Conservation (phyloP, 2,113 vertebrate species). For the Raja brachyura region DNA sequence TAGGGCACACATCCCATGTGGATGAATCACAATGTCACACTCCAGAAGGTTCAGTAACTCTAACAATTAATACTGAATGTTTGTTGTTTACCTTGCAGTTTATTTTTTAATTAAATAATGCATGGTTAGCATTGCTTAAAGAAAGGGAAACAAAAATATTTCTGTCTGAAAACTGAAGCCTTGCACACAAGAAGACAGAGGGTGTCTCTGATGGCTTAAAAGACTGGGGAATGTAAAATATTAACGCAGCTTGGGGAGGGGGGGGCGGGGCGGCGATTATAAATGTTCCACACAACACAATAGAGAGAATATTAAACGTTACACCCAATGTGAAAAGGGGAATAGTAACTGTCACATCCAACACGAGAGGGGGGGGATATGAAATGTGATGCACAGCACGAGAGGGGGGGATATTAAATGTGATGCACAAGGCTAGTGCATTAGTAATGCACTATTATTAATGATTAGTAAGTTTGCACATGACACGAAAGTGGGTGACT, state of each 20-base stretch:
- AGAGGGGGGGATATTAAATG: background rate
- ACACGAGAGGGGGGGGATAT: background rate
- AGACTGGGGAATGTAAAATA: background rate
- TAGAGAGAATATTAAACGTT: background rate
- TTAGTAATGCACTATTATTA: no score
- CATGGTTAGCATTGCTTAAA: conserved; percentile 35
- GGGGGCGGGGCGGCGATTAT: background rate
- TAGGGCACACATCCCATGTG: conserved; percentile 38
- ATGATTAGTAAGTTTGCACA: no score
- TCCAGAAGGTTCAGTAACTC: conserved; percentile 39
- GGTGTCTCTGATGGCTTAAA: background rate
- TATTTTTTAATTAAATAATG: conserved; percentile 34
- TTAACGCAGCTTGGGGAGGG: background rate
- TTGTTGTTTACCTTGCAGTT: conserved; percentile 38
- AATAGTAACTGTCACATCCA: background rate
- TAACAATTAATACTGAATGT: conserved; percentile 39
- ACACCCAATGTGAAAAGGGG: background rate
- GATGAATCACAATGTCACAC: conserved; percentile 38
- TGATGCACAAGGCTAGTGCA: background rate
- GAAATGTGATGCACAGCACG: background rate
- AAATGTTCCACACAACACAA: background rate
- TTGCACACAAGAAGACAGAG: no score
- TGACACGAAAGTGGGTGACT: no score
- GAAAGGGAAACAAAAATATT: conserved; percentile 34
- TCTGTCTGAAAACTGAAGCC: conserved; percentile 10